Evolutionary conservation across 2,888 invertebrate genomes (phyloP).

Genomic region (Eilema caniola): DNA sequence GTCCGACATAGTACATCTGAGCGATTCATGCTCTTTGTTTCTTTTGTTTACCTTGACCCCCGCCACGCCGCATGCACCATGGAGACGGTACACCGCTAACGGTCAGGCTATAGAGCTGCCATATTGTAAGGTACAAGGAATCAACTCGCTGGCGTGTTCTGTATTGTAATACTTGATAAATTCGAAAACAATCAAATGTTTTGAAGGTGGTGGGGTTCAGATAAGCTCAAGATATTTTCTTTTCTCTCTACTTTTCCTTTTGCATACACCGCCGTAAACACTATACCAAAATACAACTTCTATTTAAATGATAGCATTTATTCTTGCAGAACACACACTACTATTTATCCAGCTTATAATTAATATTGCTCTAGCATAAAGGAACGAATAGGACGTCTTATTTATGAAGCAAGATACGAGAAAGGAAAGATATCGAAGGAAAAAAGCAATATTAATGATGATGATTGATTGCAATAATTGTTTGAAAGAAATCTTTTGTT

Average conservation of each 20-base stretch:
- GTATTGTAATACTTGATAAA: too few relatives aligned
- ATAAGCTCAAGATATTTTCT: too few relatives aligned
- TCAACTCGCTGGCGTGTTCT: too few relatives aligned
- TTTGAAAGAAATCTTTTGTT: neutral
- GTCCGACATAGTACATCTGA: too few relatives aligned
- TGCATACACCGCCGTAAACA: neutral
- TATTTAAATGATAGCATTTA: neutral
- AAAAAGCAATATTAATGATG: neutral
- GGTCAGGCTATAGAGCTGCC: too few relatives aligned
- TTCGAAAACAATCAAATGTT: too few relatives aligned
- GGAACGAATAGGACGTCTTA: neutral
- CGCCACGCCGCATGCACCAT: too few relatives aligned
- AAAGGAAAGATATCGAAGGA: neutral
- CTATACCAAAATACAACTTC: neutral
- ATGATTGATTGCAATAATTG: neutral
- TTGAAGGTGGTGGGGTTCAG: too few relatives aligned
- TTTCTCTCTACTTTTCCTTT: neutral
- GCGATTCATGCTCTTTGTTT: too few relatives aligned
- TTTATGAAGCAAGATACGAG: neutral
- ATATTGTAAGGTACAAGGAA: too few relatives aligned
- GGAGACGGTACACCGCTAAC: too few relatives aligned
- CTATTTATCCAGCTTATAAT: neutral
- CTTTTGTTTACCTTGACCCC: too few relatives aligned
- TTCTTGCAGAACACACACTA: neutral
- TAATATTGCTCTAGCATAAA: neutral